Evolutionary conservation across 2,113 vertebrate species (phyloP).

Genomic region (Lagopus muta): DNA sequence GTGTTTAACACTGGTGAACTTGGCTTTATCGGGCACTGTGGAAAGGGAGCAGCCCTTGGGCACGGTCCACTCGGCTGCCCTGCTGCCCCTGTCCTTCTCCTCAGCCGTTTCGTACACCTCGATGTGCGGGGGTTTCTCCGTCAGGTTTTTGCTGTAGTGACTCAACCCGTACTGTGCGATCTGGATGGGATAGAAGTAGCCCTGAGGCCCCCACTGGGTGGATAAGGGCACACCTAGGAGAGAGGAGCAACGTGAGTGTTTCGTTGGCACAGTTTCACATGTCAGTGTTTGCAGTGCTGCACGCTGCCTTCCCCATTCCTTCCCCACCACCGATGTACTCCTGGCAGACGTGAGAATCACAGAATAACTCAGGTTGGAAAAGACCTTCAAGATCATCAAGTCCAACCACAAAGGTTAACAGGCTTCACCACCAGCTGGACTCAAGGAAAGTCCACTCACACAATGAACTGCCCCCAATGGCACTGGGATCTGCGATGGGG

Average conservation of each 20-base stretch:
- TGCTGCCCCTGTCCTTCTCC: slow-evolving; percentile 75
- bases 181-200: slow-evolving; percentile 99
- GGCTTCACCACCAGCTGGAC: not conserved
- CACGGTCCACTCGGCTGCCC: slow-evolving; percentile 80
- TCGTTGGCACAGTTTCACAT: not conserved
- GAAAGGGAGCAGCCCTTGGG: slow-evolving; percentile 87
- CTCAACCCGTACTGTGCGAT: slow-evolving; percentile 98
- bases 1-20: slow-evolving; percentile 85
- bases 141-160: slow-evolving; percentile 99
- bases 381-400: too few relatives aligned
- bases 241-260: not conserved
- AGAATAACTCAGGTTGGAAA: too few relatives aligned
- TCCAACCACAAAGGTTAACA: not conserved
- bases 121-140: slow-evolving; percentile 88
- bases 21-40: slow-evolving; percentile 83
- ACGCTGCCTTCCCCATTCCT: fast-evolving
- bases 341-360: not conserved
- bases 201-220: slow-evolving; percentile 98
- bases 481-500: not conserved
- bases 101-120: slow-evolving; percentile 92
- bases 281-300: not conserved
- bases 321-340: not conserved
- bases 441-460: not conserved
- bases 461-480: not conserved
- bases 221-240: slow-evolving; percentile 91